Conservation (phyloP, 1,140 invertebrate genomes). For the Mizuhopecten yessoensis region DNA sequence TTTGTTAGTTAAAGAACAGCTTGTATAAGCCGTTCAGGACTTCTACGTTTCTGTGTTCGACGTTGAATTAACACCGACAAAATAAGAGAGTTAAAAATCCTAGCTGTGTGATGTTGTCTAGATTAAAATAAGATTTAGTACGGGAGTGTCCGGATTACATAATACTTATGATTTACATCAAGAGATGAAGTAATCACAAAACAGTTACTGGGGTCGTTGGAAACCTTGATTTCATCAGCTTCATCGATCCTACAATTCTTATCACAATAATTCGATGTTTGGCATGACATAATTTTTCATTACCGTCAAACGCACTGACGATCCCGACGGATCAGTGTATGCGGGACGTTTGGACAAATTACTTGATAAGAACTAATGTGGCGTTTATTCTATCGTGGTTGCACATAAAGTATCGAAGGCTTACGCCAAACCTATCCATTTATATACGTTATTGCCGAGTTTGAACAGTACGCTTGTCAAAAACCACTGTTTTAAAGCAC, state of each 20-base stretch:
- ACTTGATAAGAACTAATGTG: conserved; percentile 39
- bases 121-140: conserved; percentile 10
- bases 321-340: conserved; percentile 8
- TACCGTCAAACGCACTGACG: conserved; percentile 36
- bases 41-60: no score
- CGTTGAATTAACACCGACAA: neutral
- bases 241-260: neutral
- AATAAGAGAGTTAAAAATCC: neutral
- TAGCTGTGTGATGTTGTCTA: neutral
- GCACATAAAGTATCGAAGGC: conserved; percentile 29
- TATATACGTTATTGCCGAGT: conserved; percentile 34
- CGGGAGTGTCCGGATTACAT: neutral
- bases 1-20: no score
- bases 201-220: conserved; percentile 15
- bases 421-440: conserved; percentile 38
- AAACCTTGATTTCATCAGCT: conserved; percentile 16
- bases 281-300: conserved; percentile 39
- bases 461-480: conserved; percentile 37
- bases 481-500: conserved; percentile 16
- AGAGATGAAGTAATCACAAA: conserved; percentile 17
- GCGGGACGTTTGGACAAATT: conserved; percentile 30
- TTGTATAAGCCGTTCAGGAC: no score
- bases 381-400: conserved; percentile 24
- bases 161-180: neutral
- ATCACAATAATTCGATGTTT: conserved; percentile 39